These are phyloP conservation scores for Nannoperca obscura DNA, from an alignment of 2,797 vertebrate genomes.

Conservation along the genomic window DNA sequence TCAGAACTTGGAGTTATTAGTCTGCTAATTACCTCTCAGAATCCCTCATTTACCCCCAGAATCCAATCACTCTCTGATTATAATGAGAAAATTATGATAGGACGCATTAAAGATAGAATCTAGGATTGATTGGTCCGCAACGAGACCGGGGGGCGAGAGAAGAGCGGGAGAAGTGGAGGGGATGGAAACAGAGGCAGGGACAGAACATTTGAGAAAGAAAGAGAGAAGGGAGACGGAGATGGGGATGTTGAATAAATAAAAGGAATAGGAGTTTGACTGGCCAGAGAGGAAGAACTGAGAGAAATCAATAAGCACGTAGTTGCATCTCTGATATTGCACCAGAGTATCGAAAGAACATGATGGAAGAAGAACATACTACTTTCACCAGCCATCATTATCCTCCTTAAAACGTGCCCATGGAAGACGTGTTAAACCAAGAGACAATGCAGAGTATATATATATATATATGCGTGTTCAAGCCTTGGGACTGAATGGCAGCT, in stretches of 20 bases:
- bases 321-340: constrained; percentile 5
- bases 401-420: neutral
- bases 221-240: neutral
- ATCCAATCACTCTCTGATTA: constrained; percentile 84
- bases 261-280: neutral
- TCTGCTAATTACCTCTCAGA: constrained; percentile 84
- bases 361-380: neutral
- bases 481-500: constrained; percentile 34
- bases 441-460: neutral
- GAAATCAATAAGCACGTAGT: constrained; percentile 21
- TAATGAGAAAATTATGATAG: constrained; percentile 85
- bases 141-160: constrained; percentile 42
- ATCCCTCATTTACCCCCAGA: constrained; percentile 83
- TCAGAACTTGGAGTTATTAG: constrained; percentile 82
- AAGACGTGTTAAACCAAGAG: neutral
- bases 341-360: neutral
- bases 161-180: constrained; percentile 21
- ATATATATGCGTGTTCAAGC: constrained; percentile 20
- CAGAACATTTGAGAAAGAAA: constrained; percentile 5
- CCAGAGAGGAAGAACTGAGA: constrained; percentile 2
- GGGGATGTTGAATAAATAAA: neutral
- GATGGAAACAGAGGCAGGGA: constrained; percentile 11
- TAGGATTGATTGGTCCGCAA: constrained; percentile 77
- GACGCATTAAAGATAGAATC: constrained; percentile 80
- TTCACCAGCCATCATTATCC: constrained; percentile 10